Evolutionary conservation across 2,797 vertebrate species (phyloP), one percentile per base, ranked within the genome.

Genomic region (Threskiornis aethiopicus): DNA sequence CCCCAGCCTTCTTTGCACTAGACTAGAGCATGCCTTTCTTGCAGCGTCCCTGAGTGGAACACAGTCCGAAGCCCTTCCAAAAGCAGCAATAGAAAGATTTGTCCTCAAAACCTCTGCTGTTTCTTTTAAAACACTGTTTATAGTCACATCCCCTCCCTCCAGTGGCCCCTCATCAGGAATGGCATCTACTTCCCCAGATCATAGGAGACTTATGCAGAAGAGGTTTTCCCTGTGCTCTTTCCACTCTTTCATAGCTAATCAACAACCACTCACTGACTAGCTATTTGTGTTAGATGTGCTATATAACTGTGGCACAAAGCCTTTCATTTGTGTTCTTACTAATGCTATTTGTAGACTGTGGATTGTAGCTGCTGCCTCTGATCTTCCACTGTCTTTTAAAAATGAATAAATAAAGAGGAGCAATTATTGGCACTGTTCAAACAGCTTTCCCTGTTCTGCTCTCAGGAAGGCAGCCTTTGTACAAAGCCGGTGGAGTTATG

Each of bases 321-420:
- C 90, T 96, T 97, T 94, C 86, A 94, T 96, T 95, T 94, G 70
- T 80, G 84, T 90, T 95, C 84, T 93, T 92, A 87, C 78, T 94
- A 94, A 92, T 92, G 86, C 61, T 96, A 90, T 94, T 97, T 96
- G 88, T 90, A 95, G 94, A 78, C 65, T 57, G 42, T 72, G 78
- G 86, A 89, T 93, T 93, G 92, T 93, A 96, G 78, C 81, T 94
- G 59, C 41, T 90, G 86, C 59, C 90, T 96, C 95, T 97, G 94
- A 97, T 96, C 95, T 95, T 97, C 88, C 69, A 93, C 67, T 90
- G 81, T 92, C 93, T 92, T 94, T 94, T 94, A 92, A 97, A 94
- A 97, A 85, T 24, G 61, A 94, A 93, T 77, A 29, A 20, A 58
- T 87, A 72, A 26, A 75, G 59, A 90, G 58, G 55, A 87, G 80